Evolutionary conservation across 2,113 vertebrate genomes (phyloP).

Genomic region (Gobius niger): DNA sequence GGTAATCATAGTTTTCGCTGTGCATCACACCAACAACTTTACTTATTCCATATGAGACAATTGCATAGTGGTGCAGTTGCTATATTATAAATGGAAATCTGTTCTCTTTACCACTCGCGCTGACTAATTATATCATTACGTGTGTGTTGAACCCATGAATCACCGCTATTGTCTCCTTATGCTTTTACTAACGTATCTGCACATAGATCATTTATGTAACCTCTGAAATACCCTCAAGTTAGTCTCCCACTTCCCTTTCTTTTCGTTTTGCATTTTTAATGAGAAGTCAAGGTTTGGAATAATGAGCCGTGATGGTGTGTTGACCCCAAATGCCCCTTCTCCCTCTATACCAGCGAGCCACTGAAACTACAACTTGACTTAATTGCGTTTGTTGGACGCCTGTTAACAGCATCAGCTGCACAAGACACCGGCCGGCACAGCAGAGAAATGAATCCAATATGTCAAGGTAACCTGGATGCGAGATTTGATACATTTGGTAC

Average conservation of each 20-base stretch:
- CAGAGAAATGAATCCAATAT: slow-evolving; percentile 9
- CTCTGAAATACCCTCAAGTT: slow-evolving; percentile 3
- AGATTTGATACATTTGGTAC: slow-evolving; percentile 1
- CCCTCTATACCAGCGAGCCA: neutral
- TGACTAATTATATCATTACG: neutral
- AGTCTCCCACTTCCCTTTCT: slow-evolving; percentile 2
- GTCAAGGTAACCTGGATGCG: slow-evolving; percentile 10
- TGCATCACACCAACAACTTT: too few species aligned
- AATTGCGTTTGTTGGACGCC: slow-evolving; percentile 39
- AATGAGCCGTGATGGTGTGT: slow-evolving; percentile 17
- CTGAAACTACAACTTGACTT: slow-evolving; percentile 4
- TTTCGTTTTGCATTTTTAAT: slow-evolving; percentile 30
- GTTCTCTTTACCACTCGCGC: neutral
- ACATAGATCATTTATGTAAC: slow-evolving; percentile 1
- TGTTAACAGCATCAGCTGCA: slow-evolving; percentile 32
- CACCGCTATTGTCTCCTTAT: neutral
- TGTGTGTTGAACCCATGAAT: neutral
- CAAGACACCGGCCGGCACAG: slow-evolving; percentile 21
- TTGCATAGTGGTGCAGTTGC: neutral
- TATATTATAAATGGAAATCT: neutral
- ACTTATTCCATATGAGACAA: too few species aligned
- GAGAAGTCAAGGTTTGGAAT: slow-evolving; percentile 20
- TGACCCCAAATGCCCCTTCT: slow-evolving; percentile 23
- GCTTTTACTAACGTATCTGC: neutral
- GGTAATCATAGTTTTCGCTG: too few species aligned